These are phyloP conservation scores for Noctua janthina DNA, from an alignment of 2,888 invertebrate species.

Conservation along the genomic window DNA sequence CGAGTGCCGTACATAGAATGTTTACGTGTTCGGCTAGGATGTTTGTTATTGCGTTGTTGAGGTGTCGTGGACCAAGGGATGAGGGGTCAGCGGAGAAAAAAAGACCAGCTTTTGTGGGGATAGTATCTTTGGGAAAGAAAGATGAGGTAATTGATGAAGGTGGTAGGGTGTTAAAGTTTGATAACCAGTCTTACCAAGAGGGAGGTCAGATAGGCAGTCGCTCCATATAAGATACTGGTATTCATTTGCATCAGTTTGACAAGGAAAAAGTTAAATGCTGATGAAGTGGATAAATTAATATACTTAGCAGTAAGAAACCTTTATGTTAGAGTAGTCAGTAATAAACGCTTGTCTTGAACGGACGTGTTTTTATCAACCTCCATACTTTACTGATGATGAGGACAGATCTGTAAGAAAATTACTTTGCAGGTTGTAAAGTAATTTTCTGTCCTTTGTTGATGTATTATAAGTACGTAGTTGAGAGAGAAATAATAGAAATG, in stretches of 20 bases:
- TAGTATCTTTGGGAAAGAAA: not conserved
- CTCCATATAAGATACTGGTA: not conserved
- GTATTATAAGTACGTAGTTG: not conserved
- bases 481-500: not conserved
- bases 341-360: no score
- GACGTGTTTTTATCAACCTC: no score
- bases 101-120: not conserved
- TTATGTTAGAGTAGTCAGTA: no score
- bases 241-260: not conserved
- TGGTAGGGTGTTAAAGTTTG: not conserved
- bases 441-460: not conserved
- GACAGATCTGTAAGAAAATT: not conserved
- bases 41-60: conserved; percentile 52
- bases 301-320: no score
- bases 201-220: no score
- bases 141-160: not conserved
- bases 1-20: conserved; percentile 53
- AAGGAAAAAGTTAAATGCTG: not conserved
- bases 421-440: not conserved
- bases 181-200: not conserved
- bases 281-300: no score
- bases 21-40: conserved; percentile 57
- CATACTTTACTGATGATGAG: not conserved
- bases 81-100: not conserved
- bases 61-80: conserved; percentile 7